phyloP scores from a whole-genome alignment of 2,797 vertebrate species.

The Enteromius fasciolatus region DNA sequence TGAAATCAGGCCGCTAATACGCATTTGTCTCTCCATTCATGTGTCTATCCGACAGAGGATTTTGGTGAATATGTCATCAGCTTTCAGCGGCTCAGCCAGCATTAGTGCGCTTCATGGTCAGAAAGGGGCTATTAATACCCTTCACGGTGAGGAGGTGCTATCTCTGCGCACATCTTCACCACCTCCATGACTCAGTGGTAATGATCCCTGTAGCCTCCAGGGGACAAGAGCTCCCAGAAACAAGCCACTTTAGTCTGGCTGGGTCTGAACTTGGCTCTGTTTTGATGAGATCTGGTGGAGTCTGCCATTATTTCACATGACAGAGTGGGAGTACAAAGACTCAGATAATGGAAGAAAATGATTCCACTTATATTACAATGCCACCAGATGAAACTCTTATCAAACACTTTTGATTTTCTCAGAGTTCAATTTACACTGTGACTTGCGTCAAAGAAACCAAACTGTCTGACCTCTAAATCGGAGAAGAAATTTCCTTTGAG shows the following conservation, averaged over 20 bases:
- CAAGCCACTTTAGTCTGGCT: slow-evolving; percentile 19
- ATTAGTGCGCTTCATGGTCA: not conserved
- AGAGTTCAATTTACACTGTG: not conserved
- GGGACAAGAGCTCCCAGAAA: slow-evolving; percentile 30
- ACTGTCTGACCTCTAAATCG: not conserved
- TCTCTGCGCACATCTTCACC: slow-evolving; percentile 18
- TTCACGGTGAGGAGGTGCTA: slow-evolving; percentile 19
- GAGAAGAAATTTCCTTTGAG: not conserved
- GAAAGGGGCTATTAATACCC: slow-evolving; percentile 25
- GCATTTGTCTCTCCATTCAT: not conserved
- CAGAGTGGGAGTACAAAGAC: slow-evolving; percentile 22
- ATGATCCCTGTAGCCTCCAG: slow-evolving; percentile 35
- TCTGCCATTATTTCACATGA: slow-evolving; percentile 11
- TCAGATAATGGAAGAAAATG: slow-evolving; percentile 32
- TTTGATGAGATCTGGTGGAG: slow-evolving; percentile 16
- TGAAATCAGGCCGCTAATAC: not conserved
- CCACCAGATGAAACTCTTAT: slow-evolving; percentile 7
- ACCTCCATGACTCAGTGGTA: slow-evolving; percentile 20
- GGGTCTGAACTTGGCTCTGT: slow-evolving; percentile 20
- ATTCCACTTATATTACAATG: slow-evolving; percentile 22
- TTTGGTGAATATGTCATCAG: slow-evolving; percentile 16
- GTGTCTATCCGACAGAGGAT: not conserved
- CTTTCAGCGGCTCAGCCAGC: not conserved
- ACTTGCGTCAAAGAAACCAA: slow-evolving; percentile 1
- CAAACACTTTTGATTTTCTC: slow-evolving; percentile 1